Percentiles rank a stretch among this genome's conserved stretches.
phyloP scores from a whole-genome alignment of 1,140 invertebrate genomes.

The Zaprionus camerounensis region DNA sequence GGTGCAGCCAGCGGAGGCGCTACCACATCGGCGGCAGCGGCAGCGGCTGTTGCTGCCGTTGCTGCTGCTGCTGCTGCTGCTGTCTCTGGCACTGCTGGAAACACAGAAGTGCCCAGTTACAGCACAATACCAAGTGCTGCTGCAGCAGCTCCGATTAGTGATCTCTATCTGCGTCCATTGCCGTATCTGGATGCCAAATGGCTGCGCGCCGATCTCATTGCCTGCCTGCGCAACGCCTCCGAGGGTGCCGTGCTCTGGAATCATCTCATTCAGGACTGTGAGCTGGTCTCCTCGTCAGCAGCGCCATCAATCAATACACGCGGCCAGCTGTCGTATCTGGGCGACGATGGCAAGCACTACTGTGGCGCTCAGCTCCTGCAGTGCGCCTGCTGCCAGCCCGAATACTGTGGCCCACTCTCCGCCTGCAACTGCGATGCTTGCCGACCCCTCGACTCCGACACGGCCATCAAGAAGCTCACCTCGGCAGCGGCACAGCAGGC shows the following conservation, averaged over 20 bases:
- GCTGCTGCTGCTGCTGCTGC: constrained; percentile 3
- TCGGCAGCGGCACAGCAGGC: constrained; percentile 64
- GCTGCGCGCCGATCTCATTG: constrained; percentile 82
- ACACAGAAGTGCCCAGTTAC: constrained; percentile 1
- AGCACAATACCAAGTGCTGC: constrained; percentile 18
- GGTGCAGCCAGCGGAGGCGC: background rate
- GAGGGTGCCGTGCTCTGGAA: constrained; percentile 79
- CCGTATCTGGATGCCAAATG: constrained; percentile 81
- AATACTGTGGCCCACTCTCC: constrained; percentile 81
- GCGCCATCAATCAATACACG: constrained; percentile 64
- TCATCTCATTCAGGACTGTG: constrained; percentile 81
- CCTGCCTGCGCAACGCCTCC: constrained; percentile 71
- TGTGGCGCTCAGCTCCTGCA: constrained; percentile 76
- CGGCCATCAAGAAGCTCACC: constrained; percentile 77
- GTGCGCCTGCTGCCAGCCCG: constrained; percentile 77
- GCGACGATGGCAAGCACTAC: constrained; percentile 83
- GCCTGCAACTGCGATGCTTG: constrained; percentile 80
- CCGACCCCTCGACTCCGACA: constrained; percentile 75
- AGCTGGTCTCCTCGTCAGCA: constrained; percentile 74
- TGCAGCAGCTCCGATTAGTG: constrained; percentile 31
- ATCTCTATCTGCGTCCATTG: constrained; percentile 78
- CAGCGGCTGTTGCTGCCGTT: background rate
- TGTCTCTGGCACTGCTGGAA: background rate
- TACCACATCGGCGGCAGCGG: constrained; percentile 3
- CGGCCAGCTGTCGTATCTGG: constrained; percentile 78